A percentile compares a stretch with the other conserved stretches of the same genome.
Conservation (phyloP, 2,888 invertebrate species). For the Epinotia bilunana region DNA sequence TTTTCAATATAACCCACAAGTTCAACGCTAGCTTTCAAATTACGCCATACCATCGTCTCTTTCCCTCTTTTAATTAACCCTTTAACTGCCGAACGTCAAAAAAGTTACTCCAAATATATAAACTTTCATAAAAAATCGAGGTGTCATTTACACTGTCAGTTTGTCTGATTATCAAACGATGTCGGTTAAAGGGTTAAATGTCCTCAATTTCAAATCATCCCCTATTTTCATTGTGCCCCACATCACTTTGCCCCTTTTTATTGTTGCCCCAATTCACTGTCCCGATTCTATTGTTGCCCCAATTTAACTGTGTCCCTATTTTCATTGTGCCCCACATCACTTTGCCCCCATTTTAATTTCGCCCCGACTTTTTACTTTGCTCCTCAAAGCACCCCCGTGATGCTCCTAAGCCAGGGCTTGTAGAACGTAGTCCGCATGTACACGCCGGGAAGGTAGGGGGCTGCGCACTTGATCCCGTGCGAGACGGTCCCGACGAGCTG, state of each 20-base stretch:
- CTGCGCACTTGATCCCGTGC: constrained; percentile 97
- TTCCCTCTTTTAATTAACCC: background rate
- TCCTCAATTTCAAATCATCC: background rate
- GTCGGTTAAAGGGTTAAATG: background rate
- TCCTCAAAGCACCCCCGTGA: constrained; percentile 90
- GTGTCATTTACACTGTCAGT: too few relatives aligned
- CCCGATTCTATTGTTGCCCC: too few relatives aligned
- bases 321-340: background rate
- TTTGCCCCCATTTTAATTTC: background rate
- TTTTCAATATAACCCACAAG: too few relatives aligned
- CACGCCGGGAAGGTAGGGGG: constrained; percentile 95
- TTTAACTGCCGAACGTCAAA: too few relatives aligned
- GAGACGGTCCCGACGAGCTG: constrained; percentile 96
- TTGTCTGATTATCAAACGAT: too few relatives aligned
- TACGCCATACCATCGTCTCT: background rate
- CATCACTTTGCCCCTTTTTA: background rate
- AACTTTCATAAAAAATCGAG: too few relatives aligned
- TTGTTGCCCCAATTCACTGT: background rate
- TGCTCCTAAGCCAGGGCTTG: constrained; percentile 95
- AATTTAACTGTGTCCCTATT: too few relatives aligned
- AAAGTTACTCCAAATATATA: too few relatives aligned
- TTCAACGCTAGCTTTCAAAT: background rate
- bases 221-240: background rate
- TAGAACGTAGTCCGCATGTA: constrained; percentile 97
- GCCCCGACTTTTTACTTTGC: background rate